These are phyloP conservation scores for Oxytorus armatus DNA, from an alignment of 2,888 invertebrate genomes.

Conservation along the genomic window DNA sequence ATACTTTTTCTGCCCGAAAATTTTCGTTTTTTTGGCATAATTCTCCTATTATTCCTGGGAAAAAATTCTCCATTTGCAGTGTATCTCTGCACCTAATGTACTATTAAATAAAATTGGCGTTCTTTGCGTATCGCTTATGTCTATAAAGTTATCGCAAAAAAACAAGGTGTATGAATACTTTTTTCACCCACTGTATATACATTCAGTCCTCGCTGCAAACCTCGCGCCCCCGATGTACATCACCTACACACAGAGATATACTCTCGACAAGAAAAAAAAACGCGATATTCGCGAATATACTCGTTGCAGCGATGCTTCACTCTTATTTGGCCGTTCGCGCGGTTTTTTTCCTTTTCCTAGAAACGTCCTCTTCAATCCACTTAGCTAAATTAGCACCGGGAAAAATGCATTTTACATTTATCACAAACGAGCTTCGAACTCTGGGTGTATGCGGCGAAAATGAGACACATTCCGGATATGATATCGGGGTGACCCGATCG, in stretches of 20 bases:
- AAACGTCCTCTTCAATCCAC: slow-evolving; percentile 47
- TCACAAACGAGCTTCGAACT: slow-evolving; percentile 44
- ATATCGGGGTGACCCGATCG: slow-evolving; percentile 18
- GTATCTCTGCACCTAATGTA: too few species aligned
- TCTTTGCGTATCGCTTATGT: too few species aligned
- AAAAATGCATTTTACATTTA: slow-evolving; percentile 47
- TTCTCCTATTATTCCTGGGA: too few species aligned
- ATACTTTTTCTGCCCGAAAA: too few species aligned
- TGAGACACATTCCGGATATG: background rate
- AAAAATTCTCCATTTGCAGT: too few species aligned
- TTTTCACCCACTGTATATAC: too few species aligned
- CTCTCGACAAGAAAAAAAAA: slow-evolving; percentile 3
- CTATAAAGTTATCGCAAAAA: too few species aligned
- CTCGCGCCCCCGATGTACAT: background rate
- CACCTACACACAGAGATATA: background rate
- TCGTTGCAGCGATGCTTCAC: slow-evolving; percentile 43
- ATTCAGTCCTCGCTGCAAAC: slow-evolving; percentile 39
- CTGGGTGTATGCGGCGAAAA: slow-evolving; percentile 2
- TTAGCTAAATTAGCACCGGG: slow-evolving; percentile 59
- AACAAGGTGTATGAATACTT: too few species aligned
- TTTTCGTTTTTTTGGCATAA: too few species aligned
- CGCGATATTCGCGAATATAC: slow-evolving; percentile 27
- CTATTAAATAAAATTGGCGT: too few species aligned
- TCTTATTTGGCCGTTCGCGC: slow-evolving; percentile 26
- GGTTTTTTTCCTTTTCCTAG: background rate